phyloP scores from a whole-genome alignment of 2,797 vertebrate species.

The Falco novaeseelandiae region DNA sequence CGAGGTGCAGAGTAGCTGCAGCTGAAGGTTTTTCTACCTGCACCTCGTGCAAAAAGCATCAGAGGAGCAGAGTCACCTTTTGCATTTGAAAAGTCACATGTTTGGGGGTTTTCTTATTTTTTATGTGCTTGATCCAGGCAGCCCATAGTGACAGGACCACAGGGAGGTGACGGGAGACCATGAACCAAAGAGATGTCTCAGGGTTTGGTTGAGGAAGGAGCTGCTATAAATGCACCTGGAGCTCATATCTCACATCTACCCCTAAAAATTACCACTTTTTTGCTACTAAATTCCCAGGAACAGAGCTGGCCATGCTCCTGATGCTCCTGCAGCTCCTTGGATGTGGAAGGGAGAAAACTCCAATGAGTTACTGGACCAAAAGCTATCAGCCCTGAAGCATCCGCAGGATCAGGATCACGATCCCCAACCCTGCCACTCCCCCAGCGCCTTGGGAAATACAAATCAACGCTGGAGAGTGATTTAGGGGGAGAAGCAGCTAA shows the following conservation, averaged over 20 bases:
- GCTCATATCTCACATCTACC: not conserved
- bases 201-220: not conserved
- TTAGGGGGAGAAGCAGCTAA: not conserved
- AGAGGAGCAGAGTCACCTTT: not conserved
- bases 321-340: not conserved
- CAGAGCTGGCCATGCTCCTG: fast-evolving
- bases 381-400: fast-evolving
- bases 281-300: not conserved
- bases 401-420: fast-evolving
- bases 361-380: not conserved
- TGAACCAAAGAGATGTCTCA: no score
- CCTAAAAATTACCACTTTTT: not conserved
- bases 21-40: not conserved
- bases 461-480: not conserved
- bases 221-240: not conserved
- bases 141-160: fast-evolving
- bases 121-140: not conserved
- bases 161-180: not conserved
- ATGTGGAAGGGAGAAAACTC: not conserved
- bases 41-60: not conserved
- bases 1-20: not conserved
- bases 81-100: not conserved
- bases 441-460: not conserved
- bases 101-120: not conserved
- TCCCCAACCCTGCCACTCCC: not conserved